Conservation (phyloP, 1,140 invertebrate species). For the Ostrea edulis region DNA sequence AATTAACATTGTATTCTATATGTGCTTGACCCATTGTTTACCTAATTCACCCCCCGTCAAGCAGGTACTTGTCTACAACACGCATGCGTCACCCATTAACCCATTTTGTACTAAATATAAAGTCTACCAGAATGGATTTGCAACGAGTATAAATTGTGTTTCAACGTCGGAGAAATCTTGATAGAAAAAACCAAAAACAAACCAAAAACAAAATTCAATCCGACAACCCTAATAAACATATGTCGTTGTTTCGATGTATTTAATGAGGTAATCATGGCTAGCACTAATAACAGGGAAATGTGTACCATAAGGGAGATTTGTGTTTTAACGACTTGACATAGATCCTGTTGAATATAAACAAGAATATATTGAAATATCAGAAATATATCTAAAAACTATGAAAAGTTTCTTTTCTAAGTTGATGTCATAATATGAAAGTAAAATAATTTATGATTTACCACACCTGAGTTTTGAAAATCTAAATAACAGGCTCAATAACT, state of each 20-base stretch:
- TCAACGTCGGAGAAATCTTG: not conserved
- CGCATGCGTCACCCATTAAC: constrained; percentile 29
- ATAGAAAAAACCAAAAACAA: not conserved
- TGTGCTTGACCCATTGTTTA: not conserved
- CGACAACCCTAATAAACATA: not conserved
- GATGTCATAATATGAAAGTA: not conserved
- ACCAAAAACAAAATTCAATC: not conserved
- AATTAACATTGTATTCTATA: not conserved
- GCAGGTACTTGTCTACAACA: not conserved
- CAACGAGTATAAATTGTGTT: not conserved
- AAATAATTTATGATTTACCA: no score
- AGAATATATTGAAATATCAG: not conserved
- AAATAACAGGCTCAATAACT: not conserved
- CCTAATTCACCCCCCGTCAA: not conserved
- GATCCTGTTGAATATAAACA: not conserved
- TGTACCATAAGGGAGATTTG: not conserved
- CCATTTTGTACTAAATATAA: not conserved
- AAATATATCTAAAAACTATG: not conserved
- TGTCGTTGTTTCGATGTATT: not conserved
- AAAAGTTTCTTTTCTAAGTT: not conserved
- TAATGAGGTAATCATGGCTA: not conserved
- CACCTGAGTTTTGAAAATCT: not conserved
- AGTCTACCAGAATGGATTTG: not conserved
- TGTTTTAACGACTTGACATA: not conserved
- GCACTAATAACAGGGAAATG: not conserved